Conservation (phyloP, 2,888 invertebrate species). For the Nymphalis urticae region DNA sequence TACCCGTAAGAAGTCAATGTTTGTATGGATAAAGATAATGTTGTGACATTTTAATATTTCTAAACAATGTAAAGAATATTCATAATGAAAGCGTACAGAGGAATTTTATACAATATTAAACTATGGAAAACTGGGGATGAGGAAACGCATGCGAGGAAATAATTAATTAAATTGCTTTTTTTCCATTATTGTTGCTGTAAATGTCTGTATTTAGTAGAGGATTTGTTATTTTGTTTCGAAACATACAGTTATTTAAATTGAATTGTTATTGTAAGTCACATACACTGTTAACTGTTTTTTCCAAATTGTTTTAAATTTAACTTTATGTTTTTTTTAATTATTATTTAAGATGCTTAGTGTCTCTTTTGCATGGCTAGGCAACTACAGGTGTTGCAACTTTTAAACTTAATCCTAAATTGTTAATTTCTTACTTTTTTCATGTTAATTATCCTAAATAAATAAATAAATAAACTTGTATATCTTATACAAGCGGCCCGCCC, state of each 20-base stretch:
- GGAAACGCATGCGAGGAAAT: slow-evolving; percentile 20
- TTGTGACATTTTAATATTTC: background rate
- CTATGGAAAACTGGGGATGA: slow-evolving; percentile 18
- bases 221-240: background rate
- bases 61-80: slow-evolving; percentile 7
- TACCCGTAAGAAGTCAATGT: too few species aligned
- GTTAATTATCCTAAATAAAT: too few species aligned
- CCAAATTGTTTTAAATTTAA: too few species aligned
- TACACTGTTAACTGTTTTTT: too few species aligned
- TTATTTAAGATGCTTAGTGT: too few species aligned
- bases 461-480: too few species aligned
- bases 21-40: background rate
- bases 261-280: background rate
- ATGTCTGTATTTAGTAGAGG: slow-evolving; percentile 8
- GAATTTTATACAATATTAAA: slow-evolving; percentile 21
- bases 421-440: too few species aligned
- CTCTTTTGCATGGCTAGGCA: too few species aligned
- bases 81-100: slow-evolving; percentile 17
- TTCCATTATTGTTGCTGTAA: slow-evolving; percentile 16
- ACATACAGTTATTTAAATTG: background rate
- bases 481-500: too few species aligned
- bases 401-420: too few species aligned
- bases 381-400: too few species aligned
- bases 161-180: slow-evolving; percentile 19
- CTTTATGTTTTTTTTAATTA: too few species aligned